A percentile compares a stretch with the other conserved stretches of the same genome.
phyloP scores from a whole-genome alignment of 2,113 vertebrate species.

The Ovibos moschatus region DNA sequence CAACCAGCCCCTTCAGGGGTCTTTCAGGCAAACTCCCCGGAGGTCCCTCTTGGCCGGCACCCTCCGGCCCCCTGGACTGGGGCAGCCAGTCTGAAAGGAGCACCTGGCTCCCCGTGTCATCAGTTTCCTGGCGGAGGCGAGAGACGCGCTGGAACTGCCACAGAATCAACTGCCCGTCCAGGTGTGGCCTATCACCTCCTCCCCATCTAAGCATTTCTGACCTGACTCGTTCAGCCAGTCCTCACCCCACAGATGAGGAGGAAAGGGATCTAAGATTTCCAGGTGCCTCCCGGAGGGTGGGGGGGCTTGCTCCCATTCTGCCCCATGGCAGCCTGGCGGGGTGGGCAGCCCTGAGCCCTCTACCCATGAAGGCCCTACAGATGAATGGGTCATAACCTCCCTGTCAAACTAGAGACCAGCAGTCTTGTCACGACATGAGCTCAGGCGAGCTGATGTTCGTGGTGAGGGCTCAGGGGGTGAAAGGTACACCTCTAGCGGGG shows the following conservation, averaged over 20 bases:
- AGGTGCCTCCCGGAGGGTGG: background rate
- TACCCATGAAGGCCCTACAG: background rate
- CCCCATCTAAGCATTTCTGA: background rate
- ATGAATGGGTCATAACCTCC: background rate
- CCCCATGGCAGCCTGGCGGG: background rate
- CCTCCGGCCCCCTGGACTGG: background rate
- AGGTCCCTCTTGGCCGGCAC: background rate
- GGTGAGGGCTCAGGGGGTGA: background rate
- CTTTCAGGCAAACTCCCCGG: background rate
- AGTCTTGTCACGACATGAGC: background rate
- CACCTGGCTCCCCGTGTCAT: accelerated
- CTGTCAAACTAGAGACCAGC: background rate
- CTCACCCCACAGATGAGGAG: background rate
- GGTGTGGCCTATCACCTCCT: background rate
- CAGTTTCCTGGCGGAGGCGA: background rate
- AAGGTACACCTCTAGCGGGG: background rate
- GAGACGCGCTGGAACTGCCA: background rate
- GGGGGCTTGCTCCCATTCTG: background rate
- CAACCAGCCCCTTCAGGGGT: background rate
- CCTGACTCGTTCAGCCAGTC: background rate
- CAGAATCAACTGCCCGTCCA: background rate
- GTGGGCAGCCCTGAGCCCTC: background rate
- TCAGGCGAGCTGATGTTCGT: background rate
- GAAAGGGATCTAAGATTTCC: background rate
- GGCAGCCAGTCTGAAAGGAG: background rate